Conservation (phyloP, 2,888 invertebrate species). For the Synergus gifuensis region DNA sequence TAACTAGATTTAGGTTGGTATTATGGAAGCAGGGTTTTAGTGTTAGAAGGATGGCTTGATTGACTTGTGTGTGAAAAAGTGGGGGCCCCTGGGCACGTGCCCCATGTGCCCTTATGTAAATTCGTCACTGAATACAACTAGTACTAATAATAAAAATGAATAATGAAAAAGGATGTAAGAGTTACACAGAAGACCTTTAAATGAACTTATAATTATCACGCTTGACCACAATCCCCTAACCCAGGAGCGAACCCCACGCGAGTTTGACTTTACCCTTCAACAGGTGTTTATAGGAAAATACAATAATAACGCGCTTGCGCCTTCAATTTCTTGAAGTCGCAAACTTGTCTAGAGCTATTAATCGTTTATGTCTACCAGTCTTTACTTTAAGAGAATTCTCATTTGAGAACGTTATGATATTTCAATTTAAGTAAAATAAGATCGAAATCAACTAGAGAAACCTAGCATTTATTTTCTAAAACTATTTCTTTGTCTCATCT, state of each 20-base stretch:
- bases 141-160: neutral
- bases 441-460: neutral
- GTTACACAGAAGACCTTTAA: neutral
- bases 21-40: no score
- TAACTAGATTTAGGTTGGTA: no score
- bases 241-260: slow-evolving; percentile 70
- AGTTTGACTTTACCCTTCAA: slow-evolving; percentile 76
- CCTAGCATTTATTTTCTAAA: neutral
- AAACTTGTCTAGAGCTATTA: slow-evolving; percentile 60
- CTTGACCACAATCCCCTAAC: slow-evolving; percentile 75
- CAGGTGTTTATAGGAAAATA: slow-evolving; percentile 78
- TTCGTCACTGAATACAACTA: no score
- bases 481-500: neutral
- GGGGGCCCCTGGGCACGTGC: no score
- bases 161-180: neutral
- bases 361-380: neutral
- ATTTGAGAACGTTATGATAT: neutral
- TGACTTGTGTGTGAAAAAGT: no score
- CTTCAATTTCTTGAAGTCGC: slow-evolving; percentile 60
- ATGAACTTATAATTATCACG: slow-evolving; percentile 63
- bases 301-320: slow-evolving; percentile 77
- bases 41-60: no score
- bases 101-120: no score
- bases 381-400: neutral
- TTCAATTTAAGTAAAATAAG: neutral